These are phyloP conservation scores for Hippocampus kuda DNA, from an alignment of 2,797 vertebrate genomes.

Conservation along the genomic window DNA sequence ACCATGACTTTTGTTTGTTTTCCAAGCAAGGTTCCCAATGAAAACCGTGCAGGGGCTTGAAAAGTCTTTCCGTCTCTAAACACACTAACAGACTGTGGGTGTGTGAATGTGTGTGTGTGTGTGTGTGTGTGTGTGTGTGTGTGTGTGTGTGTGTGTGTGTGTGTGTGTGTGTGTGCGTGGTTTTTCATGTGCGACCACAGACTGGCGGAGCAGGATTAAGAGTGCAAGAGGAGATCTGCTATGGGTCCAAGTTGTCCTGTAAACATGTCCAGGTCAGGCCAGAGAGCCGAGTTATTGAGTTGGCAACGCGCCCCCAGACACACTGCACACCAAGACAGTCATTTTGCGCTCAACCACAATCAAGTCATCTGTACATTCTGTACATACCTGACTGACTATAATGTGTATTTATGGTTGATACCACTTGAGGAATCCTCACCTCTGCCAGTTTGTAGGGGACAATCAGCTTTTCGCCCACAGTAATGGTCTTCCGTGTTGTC, in stretches of 20 bases:
- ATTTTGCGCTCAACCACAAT: neutral
- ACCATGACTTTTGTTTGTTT: constrained; percentile 48
- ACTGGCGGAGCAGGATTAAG: constrained; percentile 6
- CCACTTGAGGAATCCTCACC: constrained; percentile 59
- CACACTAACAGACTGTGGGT: constrained; percentile 19
- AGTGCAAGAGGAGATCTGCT: constrained; percentile 20
- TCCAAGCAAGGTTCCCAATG: constrained; percentile 26
- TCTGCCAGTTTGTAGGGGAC: constrained; percentile 90
- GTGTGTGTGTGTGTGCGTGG: neutral
- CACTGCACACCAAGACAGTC: neutral
- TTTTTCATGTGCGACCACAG: constrained; percentile 18
- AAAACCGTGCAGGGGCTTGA: constrained; percentile 35
- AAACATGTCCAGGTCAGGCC: constrained; percentile 36
- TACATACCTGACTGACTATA: neutral
- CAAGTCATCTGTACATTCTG: neutral
- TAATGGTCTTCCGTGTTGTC: constrained; percentile 91
- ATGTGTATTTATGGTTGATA: neutral
- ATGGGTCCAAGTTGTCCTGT: constrained; percentile 31
- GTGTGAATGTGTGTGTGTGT: constrained; percentile 7
- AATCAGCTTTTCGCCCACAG: constrained; percentile 93
- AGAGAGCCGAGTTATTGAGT: constrained; percentile 11
- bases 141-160: constrained; percentile 15
- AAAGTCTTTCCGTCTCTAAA: constrained; percentile 37
- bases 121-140: constrained; percentile 9
- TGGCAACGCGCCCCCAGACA: constrained; percentile 8